These are phyloP conservation scores for Motacilla tschutschensis DNA, from an alignment of 2,113 vertebrate genomes.

Conservation along the genomic window DNA sequence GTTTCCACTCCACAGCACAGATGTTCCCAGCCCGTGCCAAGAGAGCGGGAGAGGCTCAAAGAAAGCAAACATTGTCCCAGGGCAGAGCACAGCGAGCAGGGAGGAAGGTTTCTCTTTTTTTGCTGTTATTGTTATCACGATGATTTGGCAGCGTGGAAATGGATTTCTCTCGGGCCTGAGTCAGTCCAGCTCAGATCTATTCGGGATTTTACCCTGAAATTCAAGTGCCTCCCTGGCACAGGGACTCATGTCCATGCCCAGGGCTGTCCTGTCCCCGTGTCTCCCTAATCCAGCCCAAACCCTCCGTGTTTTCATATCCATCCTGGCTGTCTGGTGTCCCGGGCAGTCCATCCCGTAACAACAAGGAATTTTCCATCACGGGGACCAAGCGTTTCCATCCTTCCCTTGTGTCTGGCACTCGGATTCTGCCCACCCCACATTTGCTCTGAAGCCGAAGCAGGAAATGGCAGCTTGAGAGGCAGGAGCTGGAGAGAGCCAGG, in stretches of 20 bases:
- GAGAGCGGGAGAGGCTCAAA: not conserved
- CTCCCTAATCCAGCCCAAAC: not conserved
- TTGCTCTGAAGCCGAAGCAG: not conserved
- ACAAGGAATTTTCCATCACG: not conserved
- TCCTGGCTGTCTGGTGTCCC: not conserved
- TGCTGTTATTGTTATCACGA: not conserved
- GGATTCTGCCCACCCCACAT: not conserved
- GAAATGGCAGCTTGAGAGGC: not conserved
- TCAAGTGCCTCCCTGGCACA: not conserved
- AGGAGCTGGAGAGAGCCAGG: not conserved
- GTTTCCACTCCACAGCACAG: not conserved
- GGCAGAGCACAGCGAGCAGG: not conserved
- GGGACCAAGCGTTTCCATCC: not conserved
- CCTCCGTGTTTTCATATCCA: not conserved
- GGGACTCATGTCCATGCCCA: not conserved
- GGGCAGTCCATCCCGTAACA: not conserved
- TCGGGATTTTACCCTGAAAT: not conserved
- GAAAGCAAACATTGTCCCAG: not conserved
- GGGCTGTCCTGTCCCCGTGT: accelerated
- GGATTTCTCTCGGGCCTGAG: not conserved
- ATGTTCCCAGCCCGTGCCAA: slow-evolving; percentile 1
- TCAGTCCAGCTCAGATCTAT: not conserved
- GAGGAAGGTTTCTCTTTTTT: not conserved
- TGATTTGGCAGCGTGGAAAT: not conserved
- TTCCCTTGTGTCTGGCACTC: not conserved